Base-by-base conservation (phyloP, 1,140 invertebrate species). In the Muscidifurax raptorellus region DNA sequence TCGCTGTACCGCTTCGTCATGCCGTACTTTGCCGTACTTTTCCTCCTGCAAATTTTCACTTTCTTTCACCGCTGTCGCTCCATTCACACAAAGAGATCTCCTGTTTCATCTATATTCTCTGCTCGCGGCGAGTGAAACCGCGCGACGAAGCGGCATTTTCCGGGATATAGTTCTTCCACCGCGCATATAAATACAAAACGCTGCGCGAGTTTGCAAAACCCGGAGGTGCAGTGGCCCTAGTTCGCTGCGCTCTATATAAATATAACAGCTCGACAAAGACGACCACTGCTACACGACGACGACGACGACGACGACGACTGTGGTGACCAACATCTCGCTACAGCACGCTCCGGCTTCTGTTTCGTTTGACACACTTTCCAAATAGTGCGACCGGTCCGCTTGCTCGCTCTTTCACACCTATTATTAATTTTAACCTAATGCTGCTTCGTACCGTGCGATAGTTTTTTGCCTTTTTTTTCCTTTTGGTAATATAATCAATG, bases 291-390 rank as follows among this genome's bases (percentile, higher is more conserved):
- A 3, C 67, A 12, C 28, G n/a, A n/a, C n/a, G n/a, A n/a, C n/a
- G n/a, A n/a, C n/a, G n/a, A n/a, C n/a, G n/a, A n/a, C n/a, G n/a
- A 4, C 22, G 28, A 7, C 59, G 25, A 4, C 32, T 47, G 64
- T 18, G 6, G 4, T 6, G 52, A 59, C 7, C 36, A 75, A 22
- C 2, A 71, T 83, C 74, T 82, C 36, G 36, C 36, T 12, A 40
- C 36, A 40, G 52, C 52, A 7, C 25, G 30, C 80, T 69, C 74
- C 18, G 82, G 76, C 77, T 79, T 79, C 76, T 79, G 66, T 84
- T 84, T 84, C 82, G 47, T 84, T 71, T 79, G 82, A 84, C 82
- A 84, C 18, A 84, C 76, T 84, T 84, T 79, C 30, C 52, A 6
- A n/a, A 69, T 69, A 30, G 25, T n/a, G 3, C 25, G 25, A 27